A percentile compares a stretch with the other conserved stretches of the same genome.
Conservation (phyloP, 2,888 invertebrate species). For the Dugesia japonica region DNA sequence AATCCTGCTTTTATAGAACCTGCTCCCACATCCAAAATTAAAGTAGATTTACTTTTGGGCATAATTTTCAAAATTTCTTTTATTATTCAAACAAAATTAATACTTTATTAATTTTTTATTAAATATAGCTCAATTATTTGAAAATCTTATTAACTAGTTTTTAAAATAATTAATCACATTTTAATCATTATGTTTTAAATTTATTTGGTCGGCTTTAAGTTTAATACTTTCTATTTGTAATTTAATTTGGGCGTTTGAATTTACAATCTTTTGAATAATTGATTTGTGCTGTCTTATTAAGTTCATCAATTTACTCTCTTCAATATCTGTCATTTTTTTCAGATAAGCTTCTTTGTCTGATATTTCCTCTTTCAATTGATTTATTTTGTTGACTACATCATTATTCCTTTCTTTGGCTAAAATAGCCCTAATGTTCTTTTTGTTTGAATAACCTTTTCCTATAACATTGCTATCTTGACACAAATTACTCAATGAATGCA, state of each 20-base stretch:
- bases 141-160: too few relatives aligned
- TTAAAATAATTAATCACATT: too few relatives aligned
- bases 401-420: not conserved
- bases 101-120: not conserved
- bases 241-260: not conserved
- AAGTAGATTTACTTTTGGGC: conserved; percentile 13
- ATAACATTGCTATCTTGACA: not conserved
- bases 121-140: too few relatives aligned
- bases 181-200: not conserved
- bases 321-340: not conserved
- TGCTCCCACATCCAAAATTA: conserved; percentile 24
- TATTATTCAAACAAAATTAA: conserved; percentile 5
- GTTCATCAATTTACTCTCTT: not conserved
- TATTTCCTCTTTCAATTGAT: not conserved
- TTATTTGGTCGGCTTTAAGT: not conserved
- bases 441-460: not conserved
- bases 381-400: not conserved
- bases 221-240: conserved; percentile 2
- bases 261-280: not conserved
- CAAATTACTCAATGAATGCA: not conserved
- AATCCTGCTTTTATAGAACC: conserved; percentile 25
- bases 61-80: not conserved
- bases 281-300: not conserved
- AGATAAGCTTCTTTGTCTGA: not conserved
- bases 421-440: not conserved